phyloP scores from a whole-genome alignment of 2,113 vertebrate genomes.

The Acrocephalus kingi region DNA sequence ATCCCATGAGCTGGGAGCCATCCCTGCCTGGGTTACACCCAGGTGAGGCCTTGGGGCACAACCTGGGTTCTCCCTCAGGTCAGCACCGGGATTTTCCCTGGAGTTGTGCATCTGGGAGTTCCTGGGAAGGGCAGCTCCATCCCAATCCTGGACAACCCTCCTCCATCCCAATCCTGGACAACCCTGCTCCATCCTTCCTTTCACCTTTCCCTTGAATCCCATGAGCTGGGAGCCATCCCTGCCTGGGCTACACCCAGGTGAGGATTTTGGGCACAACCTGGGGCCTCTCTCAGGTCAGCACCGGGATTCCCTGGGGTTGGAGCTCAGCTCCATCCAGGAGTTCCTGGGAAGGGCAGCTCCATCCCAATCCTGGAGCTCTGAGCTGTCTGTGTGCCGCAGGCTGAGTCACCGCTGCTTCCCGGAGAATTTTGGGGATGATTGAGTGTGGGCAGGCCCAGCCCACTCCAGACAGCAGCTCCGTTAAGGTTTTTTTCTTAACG shows the following conservation, averaged over 20 bases:
- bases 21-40: accelerated
- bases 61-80: no score
- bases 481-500: background rate
- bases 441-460: constrained; percentile 52
- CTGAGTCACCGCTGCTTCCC: constrained; percentile 50
- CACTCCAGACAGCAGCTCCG: background rate
- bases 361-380: background rate
- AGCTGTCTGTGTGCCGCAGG: background rate
- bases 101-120: no score
- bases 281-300: background rate
- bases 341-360: background rate
- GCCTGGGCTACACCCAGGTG: background rate
- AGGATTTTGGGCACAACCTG: background rate
- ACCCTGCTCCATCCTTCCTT: background rate
- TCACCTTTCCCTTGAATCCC: background rate
- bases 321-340: background rate
- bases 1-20: background rate
- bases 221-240: background rate
- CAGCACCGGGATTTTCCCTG: no score
- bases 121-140: no score
- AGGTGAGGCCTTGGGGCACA: no score
- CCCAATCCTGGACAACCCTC: no score
- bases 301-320: background rate
- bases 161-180: no score
- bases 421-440: constrained; percentile 18